phyloP scores from a whole-genome alignment of 2,113 vertebrate genomes.

The Telmatochromis sp. region DNA sequence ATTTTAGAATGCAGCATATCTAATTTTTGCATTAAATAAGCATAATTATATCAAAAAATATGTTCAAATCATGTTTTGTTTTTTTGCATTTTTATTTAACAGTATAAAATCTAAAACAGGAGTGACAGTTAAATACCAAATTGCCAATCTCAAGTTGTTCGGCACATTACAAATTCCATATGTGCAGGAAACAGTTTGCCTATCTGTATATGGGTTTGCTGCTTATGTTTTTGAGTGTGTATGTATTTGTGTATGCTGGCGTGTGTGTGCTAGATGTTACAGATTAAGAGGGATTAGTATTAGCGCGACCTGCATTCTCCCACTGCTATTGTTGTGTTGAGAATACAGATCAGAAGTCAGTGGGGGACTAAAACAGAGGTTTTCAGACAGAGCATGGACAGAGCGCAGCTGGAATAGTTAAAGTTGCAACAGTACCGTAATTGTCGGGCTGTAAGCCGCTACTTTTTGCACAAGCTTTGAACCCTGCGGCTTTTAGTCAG shows the following conservation, averaged over 20 bases:
- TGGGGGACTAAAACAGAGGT: background rate
- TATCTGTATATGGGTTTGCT: background rate
- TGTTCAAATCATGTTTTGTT: background rate
- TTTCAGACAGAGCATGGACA: background rate
- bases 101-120: background rate
- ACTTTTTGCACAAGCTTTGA: too few species aligned
- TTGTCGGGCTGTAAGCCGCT: too few species aligned
- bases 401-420: background rate
- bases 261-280: background rate
- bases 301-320: constrained; percentile 13
- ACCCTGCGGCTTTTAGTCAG: too few species aligned
- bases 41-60: background rate
- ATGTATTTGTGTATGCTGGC: background rate
- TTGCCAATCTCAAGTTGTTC: background rate
- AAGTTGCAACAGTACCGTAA: background rate
- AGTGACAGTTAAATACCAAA: background rate
- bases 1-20: background rate
- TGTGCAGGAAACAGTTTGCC: background rate
- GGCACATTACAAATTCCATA: background rate
- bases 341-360: constrained; percentile 33
- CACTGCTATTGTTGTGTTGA: constrained; percentile 23
- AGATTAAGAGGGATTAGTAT: constrained; percentile 50
- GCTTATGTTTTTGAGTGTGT: background rate
- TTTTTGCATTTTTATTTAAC: background rate
- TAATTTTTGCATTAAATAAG: background rate